These are phyloP conservation scores for Leptatherina wallacei DNA, from an alignment of 2,797 vertebrate species.

Conservation along the genomic window DNA sequence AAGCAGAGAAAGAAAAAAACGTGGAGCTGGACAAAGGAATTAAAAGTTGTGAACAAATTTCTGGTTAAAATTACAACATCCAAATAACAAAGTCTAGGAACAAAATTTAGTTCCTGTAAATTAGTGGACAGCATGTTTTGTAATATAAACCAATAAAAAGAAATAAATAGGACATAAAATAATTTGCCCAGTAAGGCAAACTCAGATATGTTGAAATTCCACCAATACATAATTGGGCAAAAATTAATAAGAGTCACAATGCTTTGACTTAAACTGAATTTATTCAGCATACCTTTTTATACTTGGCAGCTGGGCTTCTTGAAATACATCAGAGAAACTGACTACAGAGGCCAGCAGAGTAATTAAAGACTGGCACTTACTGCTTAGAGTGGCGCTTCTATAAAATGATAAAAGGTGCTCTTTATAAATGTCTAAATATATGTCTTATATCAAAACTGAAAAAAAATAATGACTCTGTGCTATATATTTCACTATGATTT, in stretches of 20 bases:
- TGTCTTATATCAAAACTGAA: neutral
- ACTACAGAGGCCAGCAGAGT: slow-evolving; percentile 25
- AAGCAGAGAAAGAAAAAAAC: too few species aligned
- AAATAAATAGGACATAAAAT: slow-evolving; percentile 15
- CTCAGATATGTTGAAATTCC: slow-evolving; percentile 5
- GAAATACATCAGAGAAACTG: slow-evolving; percentile 30
- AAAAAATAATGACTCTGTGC: too few species aligned
- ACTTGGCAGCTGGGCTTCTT: slow-evolving; percentile 27
- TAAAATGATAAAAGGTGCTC: slow-evolving; percentile 2
- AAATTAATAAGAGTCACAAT: slow-evolving; percentile 40
- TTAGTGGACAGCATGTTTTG: neutral
- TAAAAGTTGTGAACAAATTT: neutral
- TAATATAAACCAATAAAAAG: slow-evolving; percentile 4
- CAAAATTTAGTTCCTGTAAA: neutral
- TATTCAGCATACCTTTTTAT: slow-evolving; percentile 37
- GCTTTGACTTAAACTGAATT: slow-evolving; percentile 35
- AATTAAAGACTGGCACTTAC: slow-evolving; percentile 29
- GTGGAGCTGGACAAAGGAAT: neutral
- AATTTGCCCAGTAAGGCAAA: neutral
- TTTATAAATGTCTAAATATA: neutral
- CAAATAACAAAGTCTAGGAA: neutral
- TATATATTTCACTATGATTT: neutral
- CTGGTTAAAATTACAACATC: neutral
- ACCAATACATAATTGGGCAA: slow-evolving; percentile 17
- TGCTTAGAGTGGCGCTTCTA: slow-evolving; percentile 23